Percentiles rank a stretch among this genome's conserved stretches.
Evolutionary conservation across 2,888 invertebrate species (phyloP).

Genomic region (Leptura quadrifasciata): DNA sequence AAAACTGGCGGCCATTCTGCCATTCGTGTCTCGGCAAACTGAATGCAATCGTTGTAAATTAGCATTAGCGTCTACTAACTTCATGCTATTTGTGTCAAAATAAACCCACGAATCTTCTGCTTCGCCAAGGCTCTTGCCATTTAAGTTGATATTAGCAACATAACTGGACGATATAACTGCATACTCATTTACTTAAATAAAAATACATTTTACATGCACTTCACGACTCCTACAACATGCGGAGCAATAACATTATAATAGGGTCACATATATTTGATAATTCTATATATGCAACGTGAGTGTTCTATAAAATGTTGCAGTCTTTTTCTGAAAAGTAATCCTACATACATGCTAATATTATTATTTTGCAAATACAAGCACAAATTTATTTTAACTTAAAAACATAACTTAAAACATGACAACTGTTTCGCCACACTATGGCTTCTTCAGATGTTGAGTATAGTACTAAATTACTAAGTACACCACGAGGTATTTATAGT

Average conservation of each 20-base stretch:
- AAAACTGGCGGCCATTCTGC: slow-evolving; percentile 67
- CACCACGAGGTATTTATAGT: too few relatives aligned
- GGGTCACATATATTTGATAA: slow-evolving; percentile 24
- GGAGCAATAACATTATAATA: slow-evolving; percentile 54
- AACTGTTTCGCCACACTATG: too few relatives aligned
- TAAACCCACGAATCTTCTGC: slow-evolving; percentile 69
- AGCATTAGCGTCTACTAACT: slow-evolving; percentile 73
- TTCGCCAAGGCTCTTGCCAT: slow-evolving; percentile 51
- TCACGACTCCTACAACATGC: slow-evolving; percentile 41
- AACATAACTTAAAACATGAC: too few relatives aligned
- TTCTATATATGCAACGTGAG: background rate
- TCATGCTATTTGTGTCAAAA: slow-evolving; percentile 73
- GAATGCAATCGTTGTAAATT: slow-evolving; percentile 73
- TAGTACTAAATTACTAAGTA: too few relatives aligned
- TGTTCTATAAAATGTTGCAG: too few relatives aligned
- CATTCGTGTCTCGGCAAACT: slow-evolving; percentile 68
- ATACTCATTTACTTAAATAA: slow-evolving; percentile 54
- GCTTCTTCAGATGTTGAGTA: too few relatives aligned
- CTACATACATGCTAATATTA: too few relatives aligned
- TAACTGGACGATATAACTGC: slow-evolving; percentile 57
- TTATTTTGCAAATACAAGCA: too few relatives aligned
- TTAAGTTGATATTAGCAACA: slow-evolving; percentile 50
- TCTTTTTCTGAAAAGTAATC: too few relatives aligned
- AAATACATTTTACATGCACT: slow-evolving; percentile 52
- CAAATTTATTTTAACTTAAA: too few relatives aligned